Evolutionary conservation across 2,888 invertebrate genomes (phyloP), one percentile per base, ranked within the genome.

Genomic region (Asteroscopus sphinx): DNA sequence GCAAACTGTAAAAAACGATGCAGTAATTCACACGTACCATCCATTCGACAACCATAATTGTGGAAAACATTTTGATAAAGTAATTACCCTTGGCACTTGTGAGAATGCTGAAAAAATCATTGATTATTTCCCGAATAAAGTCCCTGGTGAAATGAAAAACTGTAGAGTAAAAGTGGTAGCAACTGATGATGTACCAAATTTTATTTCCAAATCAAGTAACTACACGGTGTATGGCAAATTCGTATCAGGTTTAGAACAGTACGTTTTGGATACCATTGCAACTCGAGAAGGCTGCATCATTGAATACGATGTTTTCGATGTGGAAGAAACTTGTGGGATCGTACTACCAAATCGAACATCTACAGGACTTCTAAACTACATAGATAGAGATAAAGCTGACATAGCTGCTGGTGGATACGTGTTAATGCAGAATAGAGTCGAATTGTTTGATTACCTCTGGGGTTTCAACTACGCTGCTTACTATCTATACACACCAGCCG

Each of bases 361-460:
- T 8, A 86, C 85, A 26, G 88, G 89, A 26, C 69, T 86, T 33
- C 66, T 90, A 1, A 58, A 66, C 6, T 72, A 73, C 40, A 57
- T 91, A 48, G 78, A 86, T 48, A 74, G 56, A 16, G 67, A 77
- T 45, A 68, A 78, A 57, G 85, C 81, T 5, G 83, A 84, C 37
- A 70, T 91, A 17, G 83, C 77, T 0, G 76, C 77, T 15, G 89
- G 89, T 12, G 88, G 87, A 0, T 84, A 81, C 6, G 39, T 80
- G 21, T 64, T 91, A 15, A 85, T 85, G 28, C 72, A 73, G 59
- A 89, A 88, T 54, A 77, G 88, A 62, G 72, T 81, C 2, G 68
- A 84, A 33, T 41, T 83, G 15, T 90, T 89, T 39, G 89, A 90
- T 55, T 89, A 70, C 21, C 63, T 90, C 26, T 86, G 79, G 77